Conservation (phyloP, 2,888 invertebrate species). For the Serripes groenlandicus region DNA sequence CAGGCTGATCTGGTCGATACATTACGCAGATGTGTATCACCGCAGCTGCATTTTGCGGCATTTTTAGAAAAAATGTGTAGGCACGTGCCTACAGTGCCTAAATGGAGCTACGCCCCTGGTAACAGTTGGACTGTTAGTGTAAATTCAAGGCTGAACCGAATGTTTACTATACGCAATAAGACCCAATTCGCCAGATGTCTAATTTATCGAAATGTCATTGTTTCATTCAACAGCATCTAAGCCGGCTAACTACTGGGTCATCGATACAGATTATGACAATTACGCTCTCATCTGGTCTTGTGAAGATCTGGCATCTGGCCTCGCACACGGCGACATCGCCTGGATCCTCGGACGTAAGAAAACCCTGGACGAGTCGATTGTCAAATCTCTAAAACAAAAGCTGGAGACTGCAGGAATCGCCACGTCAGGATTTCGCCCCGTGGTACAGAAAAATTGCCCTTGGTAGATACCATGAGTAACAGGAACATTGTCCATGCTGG, state of each 20-base stretch:
- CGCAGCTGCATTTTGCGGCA: too few relatives aligned
- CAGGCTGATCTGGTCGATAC: too few relatives aligned
- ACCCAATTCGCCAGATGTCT: too few relatives aligned
- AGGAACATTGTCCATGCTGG: too few relatives aligned
- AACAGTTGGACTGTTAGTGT: too few relatives aligned
- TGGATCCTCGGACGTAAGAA: slow-evolving; percentile 53
- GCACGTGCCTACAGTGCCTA: too few relatives aligned
- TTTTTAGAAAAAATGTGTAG: too few relatives aligned
- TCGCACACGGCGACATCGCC: slow-evolving; percentile 48
- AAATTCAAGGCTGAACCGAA: too few relatives aligned
- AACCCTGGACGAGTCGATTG: slow-evolving; percentile 28
- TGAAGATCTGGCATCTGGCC: slow-evolving; percentile 26
- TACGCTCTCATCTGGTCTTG: slow-evolving; percentile 66
- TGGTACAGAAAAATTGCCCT: slow-evolving; percentile 40
- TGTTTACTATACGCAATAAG: too few relatives aligned
- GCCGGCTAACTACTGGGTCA: slow-evolving; percentile 58
- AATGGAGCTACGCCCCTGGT: too few relatives aligned
- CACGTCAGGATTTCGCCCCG: slow-evolving; percentile 31
- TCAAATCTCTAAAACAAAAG: slow-evolving; percentile 29
- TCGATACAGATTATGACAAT: slow-evolving; percentile 63
- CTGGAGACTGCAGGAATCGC: slow-evolving; percentile 36
- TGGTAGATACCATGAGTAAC: not conserved
- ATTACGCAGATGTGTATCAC: too few relatives aligned
- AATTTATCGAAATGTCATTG: too few relatives aligned
- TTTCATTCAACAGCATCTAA: slow-evolving; percentile 37